phyloP scores from a whole-genome alignment of 2,888 invertebrate genomes.

The Pristionchus entomophagus region DNA sequence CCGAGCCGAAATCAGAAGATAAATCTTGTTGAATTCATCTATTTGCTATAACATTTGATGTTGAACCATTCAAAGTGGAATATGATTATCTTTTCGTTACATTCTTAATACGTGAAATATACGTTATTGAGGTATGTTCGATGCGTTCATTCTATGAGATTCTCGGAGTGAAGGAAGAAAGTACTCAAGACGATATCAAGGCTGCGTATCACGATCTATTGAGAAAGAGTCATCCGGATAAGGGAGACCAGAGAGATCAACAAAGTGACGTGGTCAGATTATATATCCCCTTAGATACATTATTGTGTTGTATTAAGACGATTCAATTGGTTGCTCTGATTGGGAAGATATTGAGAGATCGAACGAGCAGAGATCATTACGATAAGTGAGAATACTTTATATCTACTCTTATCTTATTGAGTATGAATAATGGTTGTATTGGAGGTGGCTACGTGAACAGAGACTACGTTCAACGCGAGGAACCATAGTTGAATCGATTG shows the following conservation, averaged over 20 bases:
- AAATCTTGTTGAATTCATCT: not conserved
- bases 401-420: no score
- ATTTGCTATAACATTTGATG: not conserved
- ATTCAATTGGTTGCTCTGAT: not conserved
- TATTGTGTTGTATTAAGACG: not conserved
- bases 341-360: slow-evolving; percentile 17
- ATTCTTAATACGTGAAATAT: not conserved
- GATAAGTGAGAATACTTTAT: slow-evolving; percentile 50
- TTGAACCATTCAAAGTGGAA: slow-evolving; percentile 13
- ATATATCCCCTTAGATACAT: no score
- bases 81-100: not conserved
- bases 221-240: slow-evolving; percentile 50
- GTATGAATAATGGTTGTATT: not conserved
- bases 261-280: no score
- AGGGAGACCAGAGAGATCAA: no score
- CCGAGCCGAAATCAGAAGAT: no score
- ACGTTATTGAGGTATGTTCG: slow-evolving; percentile 17
- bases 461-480: slow-evolving; percentile 64
- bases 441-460: slow-evolving; percentile 72
- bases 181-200: slow-evolving; percentile 62
- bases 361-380: slow-evolving; percentile 51
- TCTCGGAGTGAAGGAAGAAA: slow-evolving; percentile 56
- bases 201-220: slow-evolving; percentile 66
- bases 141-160: slow-evolving; percentile 72
- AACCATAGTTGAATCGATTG: slow-evolving; percentile 62